Conservation (phyloP, 2,888 invertebrate species). For the Aplocera efformata region DNA sequence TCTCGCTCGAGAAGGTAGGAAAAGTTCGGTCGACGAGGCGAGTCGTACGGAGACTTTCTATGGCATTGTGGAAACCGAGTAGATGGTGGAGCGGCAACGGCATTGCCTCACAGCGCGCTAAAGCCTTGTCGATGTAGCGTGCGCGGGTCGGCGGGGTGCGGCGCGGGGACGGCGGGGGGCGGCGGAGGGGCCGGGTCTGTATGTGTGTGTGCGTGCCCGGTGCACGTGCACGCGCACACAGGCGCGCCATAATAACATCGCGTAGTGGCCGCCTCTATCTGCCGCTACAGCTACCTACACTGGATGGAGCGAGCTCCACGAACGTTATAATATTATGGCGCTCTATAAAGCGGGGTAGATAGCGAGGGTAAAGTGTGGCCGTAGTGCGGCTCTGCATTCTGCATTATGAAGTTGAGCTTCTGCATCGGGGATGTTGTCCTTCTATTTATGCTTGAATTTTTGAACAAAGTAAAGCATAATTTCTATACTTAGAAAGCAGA, state of each 20-base stretch:
- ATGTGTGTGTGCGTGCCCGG: conserved; percentile 44
- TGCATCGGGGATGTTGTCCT: conserved; percentile 29
- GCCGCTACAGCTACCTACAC: conserved; percentile 68
- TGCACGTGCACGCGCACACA: conserved; percentile 56
- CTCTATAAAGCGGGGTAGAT: conserved; percentile 64
- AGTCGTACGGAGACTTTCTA: conserved; percentile 76
- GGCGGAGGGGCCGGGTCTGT: conserved; percentile 30
- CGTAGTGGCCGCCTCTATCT: conserved; percentile 68
- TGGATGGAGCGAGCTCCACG: conserved; percentile 39
- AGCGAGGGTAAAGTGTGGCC: conserved; percentile 44
- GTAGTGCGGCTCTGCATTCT: conserved; percentile 46
- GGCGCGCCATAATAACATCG: conserved; percentile 58
- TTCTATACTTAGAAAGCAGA: too few species aligned
- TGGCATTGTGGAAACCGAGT: conserved; percentile 77
- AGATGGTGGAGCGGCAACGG: conserved; percentile 73
- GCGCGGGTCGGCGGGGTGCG: conserved; percentile 41
- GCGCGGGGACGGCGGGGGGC: conserved; percentile 33
- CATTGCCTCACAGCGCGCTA: conserved; percentile 73
- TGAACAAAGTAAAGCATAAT: not conserved
- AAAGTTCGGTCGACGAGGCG: conserved; percentile 73
- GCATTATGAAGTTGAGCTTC: conserved; percentile 49
- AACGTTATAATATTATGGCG: conserved; percentile 56
- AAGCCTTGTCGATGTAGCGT: conserved; percentile 62
- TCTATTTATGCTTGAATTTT: conserved; percentile 10
- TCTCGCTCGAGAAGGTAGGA: conserved; percentile 66